Base-by-base conservation (phyloP, 92 coral and sea anemone species). In the Parazoanthus swiftii region DNA sequence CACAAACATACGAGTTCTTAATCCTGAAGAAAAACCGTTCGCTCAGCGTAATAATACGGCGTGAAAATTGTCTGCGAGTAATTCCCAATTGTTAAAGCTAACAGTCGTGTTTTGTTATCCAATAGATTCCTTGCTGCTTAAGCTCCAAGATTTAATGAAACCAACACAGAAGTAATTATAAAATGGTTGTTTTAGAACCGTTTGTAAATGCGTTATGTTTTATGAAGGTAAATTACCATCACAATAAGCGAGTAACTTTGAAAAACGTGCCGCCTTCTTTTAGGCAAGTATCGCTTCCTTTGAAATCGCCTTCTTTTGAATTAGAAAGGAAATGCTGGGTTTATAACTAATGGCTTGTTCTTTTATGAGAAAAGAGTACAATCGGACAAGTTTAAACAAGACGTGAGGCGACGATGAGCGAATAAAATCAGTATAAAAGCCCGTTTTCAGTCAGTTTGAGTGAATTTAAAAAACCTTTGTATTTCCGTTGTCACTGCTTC, bases 261-360 rank as follows among this genome's bases (percentile, higher is more conserved):
- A 84, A 71, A 29, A 82, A 84, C 46, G 26, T 70, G 46, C 87
- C 67, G 79, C 87, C 18, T 50, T 33, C 43, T 74, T 46, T 43
- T 71, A 23, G 79, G 75, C 66, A 84, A 71, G 87, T 84, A 84
- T 84, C 87, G 87, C 87, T 71, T 72, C 54, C 87, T 84, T 84
- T 84, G 78, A 84, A 14, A 70, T 70, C 5, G 6, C 23, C 33
- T 84, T 48, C 37, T 71, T 84, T 84, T 84, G 38, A 23, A 84
- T 44, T 70, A 1, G 87, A 84, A 48, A 84, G 87, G 87, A 84
- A 84, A 29, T 84, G 87, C 71, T 37, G 29, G 86, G 77, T 48
- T 84, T 70, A 70, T 3, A 23, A 46, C 68, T 54, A 54, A 54
- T 54, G 59, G 26, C 65, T 70, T 21, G 18, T 26, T 71, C 77